A percentile compares a stretch with the other conserved stretches of the same genome.
phyloP scores from a whole-genome alignment of 2,113 vertebrate genomes.

The Fulmarus glacialis region DNA sequence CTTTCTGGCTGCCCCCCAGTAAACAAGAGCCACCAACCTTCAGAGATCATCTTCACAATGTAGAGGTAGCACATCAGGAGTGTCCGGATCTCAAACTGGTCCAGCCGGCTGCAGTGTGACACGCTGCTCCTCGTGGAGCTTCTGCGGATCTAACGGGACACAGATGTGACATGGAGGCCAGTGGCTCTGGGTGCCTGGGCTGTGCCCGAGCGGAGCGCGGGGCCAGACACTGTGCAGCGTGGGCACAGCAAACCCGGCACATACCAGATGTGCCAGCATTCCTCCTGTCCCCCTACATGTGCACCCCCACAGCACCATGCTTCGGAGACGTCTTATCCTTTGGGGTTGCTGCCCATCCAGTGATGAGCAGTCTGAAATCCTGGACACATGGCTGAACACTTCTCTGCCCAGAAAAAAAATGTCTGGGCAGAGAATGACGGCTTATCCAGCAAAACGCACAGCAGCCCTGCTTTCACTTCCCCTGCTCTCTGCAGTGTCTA shows the following conservation, averaged over 20 bases:
- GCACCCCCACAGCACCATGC: neutral
- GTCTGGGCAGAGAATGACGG: neutral
- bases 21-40: constrained; percentile 80
- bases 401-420: neutral
- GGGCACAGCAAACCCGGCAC: neutral
- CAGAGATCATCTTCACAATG: constrained; percentile 89
- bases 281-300: neutral
- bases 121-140: constrained; percentile 83
- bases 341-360: neutral
- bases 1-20: neutral
- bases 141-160: constrained; percentile 70
- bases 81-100: constrained; percentile 89
- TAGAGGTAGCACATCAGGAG: constrained; percentile 93
- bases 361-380: neutral
- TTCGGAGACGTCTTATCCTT: neutral
- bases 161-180: accelerated
- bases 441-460: neutral
- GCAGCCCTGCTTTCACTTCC: neutral
- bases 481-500: neutral
- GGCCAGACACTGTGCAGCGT: accelerated
- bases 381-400: neutral
- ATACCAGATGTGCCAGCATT: neutral
- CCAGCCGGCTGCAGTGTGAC: constrained; percentile 82
- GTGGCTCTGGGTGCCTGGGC: neutral
- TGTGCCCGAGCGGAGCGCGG: accelerated